Conservation (phyloP, 2,888 invertebrate genomes). For the Melangyna quadrimaculata region DNA sequence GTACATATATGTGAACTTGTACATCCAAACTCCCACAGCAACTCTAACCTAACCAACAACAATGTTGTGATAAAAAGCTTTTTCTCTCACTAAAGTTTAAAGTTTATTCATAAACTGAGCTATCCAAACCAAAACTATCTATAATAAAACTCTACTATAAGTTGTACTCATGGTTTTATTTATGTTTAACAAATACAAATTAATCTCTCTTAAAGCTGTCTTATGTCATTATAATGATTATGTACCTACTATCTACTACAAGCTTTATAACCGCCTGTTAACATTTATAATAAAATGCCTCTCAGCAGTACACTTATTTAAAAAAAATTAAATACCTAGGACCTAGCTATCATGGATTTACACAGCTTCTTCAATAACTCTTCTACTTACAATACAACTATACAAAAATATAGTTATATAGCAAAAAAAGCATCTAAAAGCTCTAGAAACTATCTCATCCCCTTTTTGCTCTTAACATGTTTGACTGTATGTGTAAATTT, state of each 20-base stretch:
- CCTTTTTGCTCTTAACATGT: neutral
- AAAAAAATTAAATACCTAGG: too few species aligned
- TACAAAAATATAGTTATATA: neutral
- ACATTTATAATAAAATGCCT: neutral
- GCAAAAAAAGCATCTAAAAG: neutral
- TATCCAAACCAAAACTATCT: neutral
- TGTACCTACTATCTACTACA: neutral
- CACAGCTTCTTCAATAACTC: neutral
- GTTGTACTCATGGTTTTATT: neutral
- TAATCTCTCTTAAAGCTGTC: neutral
- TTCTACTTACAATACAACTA: neutral
- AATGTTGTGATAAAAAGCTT: neutral
- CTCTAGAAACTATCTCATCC: slow-evolving; percentile 6
- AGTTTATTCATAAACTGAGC: neutral
- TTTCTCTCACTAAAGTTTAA: neutral
- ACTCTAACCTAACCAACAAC: neutral
- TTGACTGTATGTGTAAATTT: neutral
- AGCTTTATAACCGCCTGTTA: neutral
- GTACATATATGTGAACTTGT: neutral
- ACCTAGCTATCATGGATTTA: neutral
- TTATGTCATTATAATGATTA: neutral
- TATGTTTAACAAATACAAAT: neutral
- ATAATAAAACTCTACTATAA: neutral
- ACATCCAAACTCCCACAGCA: neutral
- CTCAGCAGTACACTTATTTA: neutral